Evolutionary conservation across 2,113 vertebrate genomes (phyloP).

Genomic region (Alligator mississippiensis): DNA sequence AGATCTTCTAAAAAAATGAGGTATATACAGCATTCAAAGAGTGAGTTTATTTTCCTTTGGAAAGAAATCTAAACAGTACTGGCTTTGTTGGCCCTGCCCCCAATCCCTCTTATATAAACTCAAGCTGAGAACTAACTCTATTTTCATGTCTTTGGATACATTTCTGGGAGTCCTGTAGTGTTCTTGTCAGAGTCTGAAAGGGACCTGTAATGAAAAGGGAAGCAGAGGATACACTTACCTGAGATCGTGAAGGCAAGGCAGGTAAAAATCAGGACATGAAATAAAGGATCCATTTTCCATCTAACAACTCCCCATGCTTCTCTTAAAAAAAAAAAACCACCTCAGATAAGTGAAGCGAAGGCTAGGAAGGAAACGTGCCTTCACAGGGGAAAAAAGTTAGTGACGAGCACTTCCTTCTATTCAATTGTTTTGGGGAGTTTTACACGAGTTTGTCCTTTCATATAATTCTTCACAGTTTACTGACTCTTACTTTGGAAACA

Average conservation of each 20-base stretch:
- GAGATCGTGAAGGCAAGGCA: constrained; percentile 75
- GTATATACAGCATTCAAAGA: neutral
- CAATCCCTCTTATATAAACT: constrained; percentile 38
- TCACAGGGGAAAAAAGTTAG: constrained; percentile 86
- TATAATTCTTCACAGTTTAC: constrained; percentile 78
- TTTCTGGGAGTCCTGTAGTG: neutral
- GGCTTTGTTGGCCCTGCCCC: constrained; percentile 54
- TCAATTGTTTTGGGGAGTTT: constrained; percentile 87
- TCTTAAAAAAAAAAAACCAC: constrained; percentile 72
- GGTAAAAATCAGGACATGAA: constrained; percentile 78
- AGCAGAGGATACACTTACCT: constrained; percentile 76
- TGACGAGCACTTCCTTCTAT: constrained; percentile 93
- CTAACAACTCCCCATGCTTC: constrained; percentile 78
- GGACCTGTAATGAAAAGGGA: fast-evolving
- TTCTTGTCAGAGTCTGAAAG: neutral
- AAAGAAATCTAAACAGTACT: constrained; percentile 61
- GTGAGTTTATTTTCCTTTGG: constrained; percentile 64
- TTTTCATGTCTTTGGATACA: constrained; percentile 12
- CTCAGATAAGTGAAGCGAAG: constrained; percentile 84
- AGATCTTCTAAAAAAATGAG: neutral
- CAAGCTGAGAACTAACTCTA: constrained; percentile 15
- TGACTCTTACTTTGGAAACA: constrained; percentile 73
- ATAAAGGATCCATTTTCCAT: constrained; percentile 86
- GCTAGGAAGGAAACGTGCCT: constrained; percentile 89
- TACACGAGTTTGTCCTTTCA: constrained; percentile 79